phyloP scores from a whole-genome alignment of 2,113 vertebrate genomes.

The Thunnus thynnus region DNA sequence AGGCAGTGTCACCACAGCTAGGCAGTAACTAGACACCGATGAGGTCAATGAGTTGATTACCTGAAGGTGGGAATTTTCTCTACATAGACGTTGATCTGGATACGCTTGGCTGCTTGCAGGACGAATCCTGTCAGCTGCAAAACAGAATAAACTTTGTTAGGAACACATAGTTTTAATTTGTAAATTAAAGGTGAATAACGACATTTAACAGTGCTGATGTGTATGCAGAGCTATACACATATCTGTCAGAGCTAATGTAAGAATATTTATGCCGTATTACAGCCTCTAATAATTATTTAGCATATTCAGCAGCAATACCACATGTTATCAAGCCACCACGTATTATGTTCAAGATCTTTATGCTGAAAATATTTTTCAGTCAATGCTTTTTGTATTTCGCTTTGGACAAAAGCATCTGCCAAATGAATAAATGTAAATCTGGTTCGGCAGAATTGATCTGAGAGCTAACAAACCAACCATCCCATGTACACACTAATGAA shows the following conservation, averaged over 20 bases:
- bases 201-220: not conserved
- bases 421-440: too few relatives aligned
- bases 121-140: constrained; percentile 92
- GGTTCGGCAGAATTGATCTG: too few relatives aligned
- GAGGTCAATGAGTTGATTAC: constrained; percentile 79
- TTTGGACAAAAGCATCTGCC: too few relatives aligned
- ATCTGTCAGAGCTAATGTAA: not conserved
- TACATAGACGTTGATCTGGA: constrained; percentile 92
- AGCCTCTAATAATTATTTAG: not conserved
- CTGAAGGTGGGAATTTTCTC: constrained; percentile 85
- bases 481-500: not conserved
- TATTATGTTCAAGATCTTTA: not conserved
- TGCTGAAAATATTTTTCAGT: not conserved
- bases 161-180: not conserved
- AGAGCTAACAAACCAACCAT: not conserved
- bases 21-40: not conserved
- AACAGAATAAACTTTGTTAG: constrained; percentile 36
- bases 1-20: not conserved
- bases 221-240: not conserved
- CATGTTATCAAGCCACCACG: not conserved
- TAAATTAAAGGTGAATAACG: not conserved
- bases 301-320: not conserved
- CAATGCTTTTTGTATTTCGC: not conserved
- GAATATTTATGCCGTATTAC: not conserved
- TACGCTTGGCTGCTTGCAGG: constrained; percentile 89